phyloP scores from a whole-genome alignment of 2,888 invertebrate species.

The Zygothrica quintamaculata region DNA sequence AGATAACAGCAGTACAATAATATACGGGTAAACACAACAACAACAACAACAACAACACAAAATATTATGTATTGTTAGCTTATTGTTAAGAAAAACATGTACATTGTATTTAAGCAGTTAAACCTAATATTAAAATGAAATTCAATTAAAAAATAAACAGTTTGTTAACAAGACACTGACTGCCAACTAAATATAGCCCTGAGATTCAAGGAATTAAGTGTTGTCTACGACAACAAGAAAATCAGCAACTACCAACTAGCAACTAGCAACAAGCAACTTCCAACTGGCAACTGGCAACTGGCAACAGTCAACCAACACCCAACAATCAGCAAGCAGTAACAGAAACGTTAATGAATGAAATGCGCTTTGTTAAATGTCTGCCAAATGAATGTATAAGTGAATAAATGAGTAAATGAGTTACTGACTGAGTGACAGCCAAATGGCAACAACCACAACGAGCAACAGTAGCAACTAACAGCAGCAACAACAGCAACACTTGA shows the following conservation, averaged over 20 bases:
- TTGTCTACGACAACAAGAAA: slow-evolving; percentile 43
- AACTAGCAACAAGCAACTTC: slow-evolving; percentile 26
- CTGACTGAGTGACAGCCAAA: slow-evolving; percentile 75
- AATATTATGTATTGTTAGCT: too few species aligned
- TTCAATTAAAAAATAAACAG: slow-evolving; percentile 62
- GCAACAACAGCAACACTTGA: slow-evolving; percentile 13
- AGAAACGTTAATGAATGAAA: slow-evolving; percentile 73
- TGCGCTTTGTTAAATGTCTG: slow-evolving; percentile 73
- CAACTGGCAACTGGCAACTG: slow-evolving; percentile 24
- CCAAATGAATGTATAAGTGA: slow-evolving; percentile 50
- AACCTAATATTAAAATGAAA: slow-evolving; percentile 37
- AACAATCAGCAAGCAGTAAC: slow-evolving; percentile 26
- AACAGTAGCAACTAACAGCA: too few species aligned
- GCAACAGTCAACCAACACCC: slow-evolving; percentile 14
- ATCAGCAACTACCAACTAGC: slow-evolving; percentile 10
- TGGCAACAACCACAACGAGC: slow-evolving; percentile 53
- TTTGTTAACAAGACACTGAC: slow-evolving; percentile 48
- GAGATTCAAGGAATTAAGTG: slow-evolving; percentile 36
- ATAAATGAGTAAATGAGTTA: slow-evolving; percentile 60
- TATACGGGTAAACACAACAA: slow-evolving; percentile 39
- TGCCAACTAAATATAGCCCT: slow-evolving; percentile 47
- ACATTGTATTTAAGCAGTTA: neutral
- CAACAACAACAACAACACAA: neutral
- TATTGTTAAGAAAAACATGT: neutral
- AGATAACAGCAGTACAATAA: slow-evolving; percentile 49